Conservation (phyloP, 1,140 invertebrate genomes). For the Mylabris phalerata region DNA sequence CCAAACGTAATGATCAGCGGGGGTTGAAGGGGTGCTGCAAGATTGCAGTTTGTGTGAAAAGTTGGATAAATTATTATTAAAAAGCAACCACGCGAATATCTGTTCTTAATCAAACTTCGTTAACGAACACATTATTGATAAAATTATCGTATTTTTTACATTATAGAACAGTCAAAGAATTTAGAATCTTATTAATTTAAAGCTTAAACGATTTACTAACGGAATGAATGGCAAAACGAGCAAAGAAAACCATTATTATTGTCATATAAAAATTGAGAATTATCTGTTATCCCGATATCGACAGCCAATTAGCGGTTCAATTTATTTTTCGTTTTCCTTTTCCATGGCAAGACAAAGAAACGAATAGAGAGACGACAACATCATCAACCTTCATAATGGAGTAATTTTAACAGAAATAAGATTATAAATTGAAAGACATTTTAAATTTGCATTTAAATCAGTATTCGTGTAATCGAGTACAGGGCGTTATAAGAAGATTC, state of each 20-base stretch:
- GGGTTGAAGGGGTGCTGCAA: neutral
- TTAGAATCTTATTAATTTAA: no score
- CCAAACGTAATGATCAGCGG: constrained; percentile 1
- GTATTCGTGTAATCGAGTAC: constrained; percentile 37
- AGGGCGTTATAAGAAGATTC: constrained; percentile 16
- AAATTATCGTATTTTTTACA: no score
- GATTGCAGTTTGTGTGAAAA: constrained; percentile 6
- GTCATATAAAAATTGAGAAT: constrained; percentile 7
- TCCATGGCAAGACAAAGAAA: neutral
- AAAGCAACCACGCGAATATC: no score
- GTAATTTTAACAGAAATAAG: constrained; percentile 42
- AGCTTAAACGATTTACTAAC: no score
- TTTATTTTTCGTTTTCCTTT: constrained; percentile 1
- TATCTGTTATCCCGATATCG: constrained; percentile 24
- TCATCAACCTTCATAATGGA: constrained; percentile 37
- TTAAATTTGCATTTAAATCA: constrained; percentile 42
- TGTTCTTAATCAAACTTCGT: no score
- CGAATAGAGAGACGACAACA: constrained; percentile 18
- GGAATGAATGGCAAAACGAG: no score
- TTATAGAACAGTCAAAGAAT: no score
- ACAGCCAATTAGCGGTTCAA: constrained; percentile 18
- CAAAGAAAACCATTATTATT: constrained; percentile 1
- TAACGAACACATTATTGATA: no score
- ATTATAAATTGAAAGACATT: constrained; percentile 42
- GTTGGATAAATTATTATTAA: neutral